Conservation (phyloP, 2,888 invertebrate species). For the Catocala sponsa region DNA sequence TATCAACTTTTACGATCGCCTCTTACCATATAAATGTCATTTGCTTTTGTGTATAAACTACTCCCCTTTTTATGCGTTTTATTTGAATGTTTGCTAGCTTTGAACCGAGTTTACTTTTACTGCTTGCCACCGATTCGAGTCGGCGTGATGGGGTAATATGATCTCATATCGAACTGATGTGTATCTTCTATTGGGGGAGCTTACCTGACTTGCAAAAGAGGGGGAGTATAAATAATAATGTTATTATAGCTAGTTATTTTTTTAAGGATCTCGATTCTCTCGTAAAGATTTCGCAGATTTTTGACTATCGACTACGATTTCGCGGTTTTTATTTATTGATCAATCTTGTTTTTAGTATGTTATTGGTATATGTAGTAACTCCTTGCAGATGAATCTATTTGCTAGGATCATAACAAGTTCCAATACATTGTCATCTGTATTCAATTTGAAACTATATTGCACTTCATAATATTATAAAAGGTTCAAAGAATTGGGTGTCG, state of each 20-base stretch:
- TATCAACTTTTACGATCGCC: conserved; percentile 56
- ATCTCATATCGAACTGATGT: conserved; percentile 21
- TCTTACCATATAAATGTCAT: conserved; percentile 58
- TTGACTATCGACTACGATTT: no score
- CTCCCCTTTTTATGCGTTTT: conserved; percentile 55
- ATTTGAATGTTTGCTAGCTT: conserved; percentile 54
- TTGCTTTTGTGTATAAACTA: conserved; percentile 58
- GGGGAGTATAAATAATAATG: conserved; percentile 22
- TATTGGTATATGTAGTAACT: no score
- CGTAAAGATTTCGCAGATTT: background rate
- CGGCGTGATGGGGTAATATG: conserved; percentile 32
- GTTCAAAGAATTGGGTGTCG: no score
- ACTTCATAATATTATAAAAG: no score
- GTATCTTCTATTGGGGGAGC: conserved; percentile 5
- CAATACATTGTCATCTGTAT: no score
- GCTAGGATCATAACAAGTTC: no score
- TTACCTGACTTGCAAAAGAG: conserved; percentile 19
- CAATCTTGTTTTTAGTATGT: no score
- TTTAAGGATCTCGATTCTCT: background rate
- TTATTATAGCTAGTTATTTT: conserved; percentile 10
- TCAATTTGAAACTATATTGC: no score
- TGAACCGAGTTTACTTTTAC: conserved; percentile 50
- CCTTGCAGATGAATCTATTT: no score
- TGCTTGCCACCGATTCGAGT: conserved; percentile 44
- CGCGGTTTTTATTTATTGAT: no score